Evolutionary conservation across 2,797 vertebrate genomes (phyloP).

Genomic region (Fratercula arctica): DNA sequence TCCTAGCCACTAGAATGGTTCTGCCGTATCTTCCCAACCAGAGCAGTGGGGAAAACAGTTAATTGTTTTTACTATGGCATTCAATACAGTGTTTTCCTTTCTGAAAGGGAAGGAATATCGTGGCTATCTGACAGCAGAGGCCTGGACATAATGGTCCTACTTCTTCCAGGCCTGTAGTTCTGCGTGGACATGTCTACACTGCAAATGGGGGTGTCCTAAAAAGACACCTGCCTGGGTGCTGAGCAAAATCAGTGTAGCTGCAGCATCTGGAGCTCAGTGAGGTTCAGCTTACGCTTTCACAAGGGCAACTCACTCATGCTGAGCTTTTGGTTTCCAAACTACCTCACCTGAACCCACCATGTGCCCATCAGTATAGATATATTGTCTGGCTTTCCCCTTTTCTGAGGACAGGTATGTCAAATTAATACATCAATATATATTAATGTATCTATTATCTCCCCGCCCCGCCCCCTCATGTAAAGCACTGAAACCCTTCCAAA

Average conservation of each 20-base stretch:
- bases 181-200: neutral
- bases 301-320: neutral
- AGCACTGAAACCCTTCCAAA: neutral
- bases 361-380: neutral
- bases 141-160: neutral
- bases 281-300: neutral
- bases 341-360: neutral
- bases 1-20: neutral
- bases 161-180: neutral
- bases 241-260: neutral
- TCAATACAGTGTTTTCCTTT: neutral
- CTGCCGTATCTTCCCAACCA: neutral
- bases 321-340: neutral
- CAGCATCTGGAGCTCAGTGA: neutral
- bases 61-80: neutral
- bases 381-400: neutral
- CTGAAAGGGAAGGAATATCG: neutral
- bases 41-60: neutral
- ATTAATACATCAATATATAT: neutral
- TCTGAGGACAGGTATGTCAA: neutral
- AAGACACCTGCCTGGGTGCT: neutral
- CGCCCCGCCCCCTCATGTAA: rapidly evolving
- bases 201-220: neutral
- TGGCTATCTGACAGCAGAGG: neutral
- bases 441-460: neutral